Base-by-base conservation (phyloP, 1,140 invertebrate genomes). In the Matsumurasca onukii region DNA sequence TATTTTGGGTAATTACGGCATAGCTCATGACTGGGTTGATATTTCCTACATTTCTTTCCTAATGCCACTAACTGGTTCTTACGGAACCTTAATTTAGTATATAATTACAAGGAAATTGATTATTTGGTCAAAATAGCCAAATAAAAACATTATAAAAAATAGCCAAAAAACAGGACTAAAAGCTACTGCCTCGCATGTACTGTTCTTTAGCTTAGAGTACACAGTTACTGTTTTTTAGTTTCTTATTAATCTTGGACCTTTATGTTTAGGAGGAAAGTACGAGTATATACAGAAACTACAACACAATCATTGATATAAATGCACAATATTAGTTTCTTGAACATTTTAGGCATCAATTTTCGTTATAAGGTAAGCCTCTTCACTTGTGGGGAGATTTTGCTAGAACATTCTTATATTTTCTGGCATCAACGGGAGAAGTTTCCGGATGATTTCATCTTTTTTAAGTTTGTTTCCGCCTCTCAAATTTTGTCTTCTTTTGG, bases 161-260 rank as follows among this genome's bases (percentile, higher is more conserved):
- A n/a, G n/a, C n/a, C n/a, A n/a, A n/a, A n/a, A n/a, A n/a, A n/a
- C n/a, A n/a, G n/a, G n/a, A n/a, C n/a, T n/a, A n/a, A n/a, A n/a
- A n/a, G n/a, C n/a, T n/a, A n/a, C 39, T 45, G n/a, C 39, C 9
- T 12, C n/a, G 39, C n/a, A 45, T 9, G 9, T 45, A 45, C 39
- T 45, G 49, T 51, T 51, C 24, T 51, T 22, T 51, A n/a, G 3
- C 57, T 61, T 61, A 61, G 24, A 61, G 30, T 61, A 9, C 17
- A 20, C 25, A 61, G 57, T 27, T 61, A 61, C 57, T 61, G 57
- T 61, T 61, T 9, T 61, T 61, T 61, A 27, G 12, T 29, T 61
- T 61, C 25, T n/a, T n/a, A 61, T n/a, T 27, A 15, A 5, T 15
- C 17, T 25, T 3, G 9, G 2, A 12, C 3, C 5, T 25, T 27